Evolutionary conservation across 2,797 vertebrate genomes (phyloP).

Genomic region (Todus mexicanus): DNA sequence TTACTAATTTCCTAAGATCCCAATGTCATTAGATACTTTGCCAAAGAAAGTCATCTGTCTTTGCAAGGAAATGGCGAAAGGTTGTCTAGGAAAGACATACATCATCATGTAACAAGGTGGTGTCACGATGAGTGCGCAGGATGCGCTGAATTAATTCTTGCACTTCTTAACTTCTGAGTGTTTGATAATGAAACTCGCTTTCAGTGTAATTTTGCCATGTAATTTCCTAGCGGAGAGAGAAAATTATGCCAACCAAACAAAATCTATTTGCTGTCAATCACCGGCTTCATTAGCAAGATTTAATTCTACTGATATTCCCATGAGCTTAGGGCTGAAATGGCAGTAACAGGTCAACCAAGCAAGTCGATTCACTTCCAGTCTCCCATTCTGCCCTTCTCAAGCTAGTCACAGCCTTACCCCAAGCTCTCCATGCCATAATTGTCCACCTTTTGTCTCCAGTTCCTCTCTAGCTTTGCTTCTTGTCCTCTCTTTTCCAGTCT

Average conservation of each 20-base stretch:
- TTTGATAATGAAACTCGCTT: background rate
- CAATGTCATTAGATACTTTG: background rate
- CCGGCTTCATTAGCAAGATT: background rate
- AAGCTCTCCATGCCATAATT: background rate
- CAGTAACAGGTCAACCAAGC: background rate
- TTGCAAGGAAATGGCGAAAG: background rate
- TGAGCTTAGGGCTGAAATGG: background rate
- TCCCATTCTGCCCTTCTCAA: background rate
- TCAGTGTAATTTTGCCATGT: background rate
- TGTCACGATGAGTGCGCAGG: background rate
- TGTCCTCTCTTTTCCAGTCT: background rate
- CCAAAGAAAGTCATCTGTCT: background rate
- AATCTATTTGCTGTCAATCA: background rate
- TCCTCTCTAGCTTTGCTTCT: background rate
- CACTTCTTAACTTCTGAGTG: conserved; percentile 30
- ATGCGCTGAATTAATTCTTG: conserved; percentile 58
- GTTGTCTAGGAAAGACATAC: background rate
- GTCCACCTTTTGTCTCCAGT: background rate
- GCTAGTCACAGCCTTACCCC: background rate
- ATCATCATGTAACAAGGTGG: background rate
- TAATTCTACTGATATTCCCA: background rate
- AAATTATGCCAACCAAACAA: background rate
- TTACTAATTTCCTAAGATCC: background rate
- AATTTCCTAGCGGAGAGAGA: background rate
- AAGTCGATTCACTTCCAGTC: background rate